Conservation (phyloP, 2,888 invertebrate species). For the Lithophane ornitopus region DNA sequence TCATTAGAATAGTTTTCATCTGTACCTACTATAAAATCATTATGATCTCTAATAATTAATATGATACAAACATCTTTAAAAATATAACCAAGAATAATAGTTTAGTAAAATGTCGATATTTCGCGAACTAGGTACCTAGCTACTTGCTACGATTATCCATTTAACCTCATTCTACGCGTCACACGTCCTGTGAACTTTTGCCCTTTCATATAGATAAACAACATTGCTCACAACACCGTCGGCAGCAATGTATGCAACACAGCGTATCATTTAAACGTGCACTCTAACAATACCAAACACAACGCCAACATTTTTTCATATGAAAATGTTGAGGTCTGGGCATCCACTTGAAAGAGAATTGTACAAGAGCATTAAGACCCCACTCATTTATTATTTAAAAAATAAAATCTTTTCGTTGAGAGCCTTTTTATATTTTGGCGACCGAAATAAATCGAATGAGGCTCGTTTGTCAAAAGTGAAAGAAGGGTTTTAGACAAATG, state of each 20-base stretch:
- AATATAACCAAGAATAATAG: background rate
- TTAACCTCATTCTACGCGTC: background rate
- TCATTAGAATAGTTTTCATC: background rate
- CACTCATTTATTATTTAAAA: conserved; percentile 44
- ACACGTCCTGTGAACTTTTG: background rate
- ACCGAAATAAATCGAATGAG: conserved; percentile 46
- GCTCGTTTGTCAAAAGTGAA: conserved; percentile 43
- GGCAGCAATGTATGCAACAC: conserved; percentile 24
- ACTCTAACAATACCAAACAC: conserved; percentile 37
- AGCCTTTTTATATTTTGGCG: conserved; percentile 39
- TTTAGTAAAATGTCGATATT: background rate
- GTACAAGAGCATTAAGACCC: conserved; percentile 37
- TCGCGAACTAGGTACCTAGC: background rate
- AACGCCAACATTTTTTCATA: conserved; percentile 32
- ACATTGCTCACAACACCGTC: background rate
- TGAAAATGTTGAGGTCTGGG: conserved; percentile 38
- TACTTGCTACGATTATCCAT: background rate
- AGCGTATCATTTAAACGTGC: conserved; percentile 21
- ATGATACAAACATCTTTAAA: background rate
- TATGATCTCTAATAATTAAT: background rate
- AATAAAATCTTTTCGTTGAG: conserved; percentile 38
- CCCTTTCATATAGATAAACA: background rate
- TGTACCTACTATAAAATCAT: too few species aligned
- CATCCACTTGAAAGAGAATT: conserved; percentile 44
- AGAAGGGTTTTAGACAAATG: conserved; percentile 50